These are phyloP conservation scores for roundworm (Caenorhabditis elegans) DNA, from an alignment of 1,140 invertebrate genomes.

Conservation along the genomic window WBcel235 BX284602.5:6276001-6276500, in stretches of 20 bases:
- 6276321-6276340: neutral
- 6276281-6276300: neutral
- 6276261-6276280: neutral
- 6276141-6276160: neutral
- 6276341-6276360: slow-evolving; percentile 12
- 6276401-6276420: neutral
- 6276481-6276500: neutral
- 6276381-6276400: slow-evolving; percentile 1
- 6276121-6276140: slow-evolving; percentile 11
- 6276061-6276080: neutral
- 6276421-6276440: neutral
- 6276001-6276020: slow-evolving; percentile 19
- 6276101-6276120: slow-evolving; percentile 12
- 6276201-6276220: neutral
- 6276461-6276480: neutral
- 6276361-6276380: neutral
- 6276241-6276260: neutral
- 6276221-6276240: neutral
- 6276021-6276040: slow-evolving; percentile 30
- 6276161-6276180: slow-evolving; percentile 1
- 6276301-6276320: neutral
- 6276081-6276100: neutral
- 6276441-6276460: neutral
- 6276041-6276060: neutral
- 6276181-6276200: too few relatives aligned